Conservation (phyloP, 2,797 vertebrate species). For the Coccyzus lansbergi region DNA sequence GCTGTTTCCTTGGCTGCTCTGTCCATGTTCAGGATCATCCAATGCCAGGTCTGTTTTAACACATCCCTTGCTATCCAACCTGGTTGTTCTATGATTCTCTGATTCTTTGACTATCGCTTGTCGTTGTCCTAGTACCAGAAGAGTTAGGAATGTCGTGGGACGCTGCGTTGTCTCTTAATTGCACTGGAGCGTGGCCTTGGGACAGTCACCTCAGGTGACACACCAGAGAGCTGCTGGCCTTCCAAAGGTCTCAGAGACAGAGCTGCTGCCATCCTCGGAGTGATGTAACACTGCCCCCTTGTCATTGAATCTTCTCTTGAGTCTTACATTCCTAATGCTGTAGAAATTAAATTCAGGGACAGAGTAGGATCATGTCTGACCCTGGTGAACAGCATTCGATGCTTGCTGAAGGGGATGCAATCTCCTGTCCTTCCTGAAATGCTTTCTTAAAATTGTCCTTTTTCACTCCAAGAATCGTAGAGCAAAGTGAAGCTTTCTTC, state of each 20-base stretch:
- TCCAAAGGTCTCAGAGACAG: neutral
- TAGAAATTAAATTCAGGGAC: neutral
- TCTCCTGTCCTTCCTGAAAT: neutral
- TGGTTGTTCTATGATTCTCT: no score
- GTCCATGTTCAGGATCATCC: neutral
- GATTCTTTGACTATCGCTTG: neutral
- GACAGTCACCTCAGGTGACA: neutral
- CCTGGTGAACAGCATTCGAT: neutral
- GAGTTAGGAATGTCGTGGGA: neutral
- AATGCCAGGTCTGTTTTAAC: neutral
- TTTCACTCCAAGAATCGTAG: neutral
- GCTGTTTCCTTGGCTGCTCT: neutral
- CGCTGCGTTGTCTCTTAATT: neutral
- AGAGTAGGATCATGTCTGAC: neutral
- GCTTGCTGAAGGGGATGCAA: neutral
- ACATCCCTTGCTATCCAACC: neutral
- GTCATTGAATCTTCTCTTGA: accelerated
- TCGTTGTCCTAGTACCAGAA: neutral
- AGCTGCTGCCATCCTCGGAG: neutral
- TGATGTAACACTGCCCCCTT: neutral
- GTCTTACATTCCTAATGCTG: neutral
- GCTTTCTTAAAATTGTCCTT: neutral
- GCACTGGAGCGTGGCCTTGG: neutral
- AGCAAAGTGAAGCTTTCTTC: neutral
- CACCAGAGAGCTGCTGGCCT: neutral